phyloP scores from a whole-genome alignment of 1,140 invertebrate genomes.

The Heliconius eleuchia region DNA sequence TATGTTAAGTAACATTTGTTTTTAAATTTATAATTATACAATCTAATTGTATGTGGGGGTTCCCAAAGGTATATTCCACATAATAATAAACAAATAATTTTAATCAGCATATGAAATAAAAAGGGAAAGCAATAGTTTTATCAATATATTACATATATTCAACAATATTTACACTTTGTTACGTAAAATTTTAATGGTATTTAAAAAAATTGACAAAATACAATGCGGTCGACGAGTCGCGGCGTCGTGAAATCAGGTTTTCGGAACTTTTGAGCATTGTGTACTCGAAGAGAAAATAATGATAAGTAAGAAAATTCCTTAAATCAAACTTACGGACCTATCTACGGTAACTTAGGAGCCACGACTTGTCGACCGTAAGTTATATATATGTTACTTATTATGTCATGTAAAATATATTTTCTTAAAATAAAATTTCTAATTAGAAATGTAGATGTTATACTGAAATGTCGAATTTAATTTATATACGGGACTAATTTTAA shows the following conservation, averaged over 20 bases:
- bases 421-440: too few relatives aligned
- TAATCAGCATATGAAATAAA: neutral
- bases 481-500: neutral
- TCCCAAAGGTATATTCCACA: neutral
- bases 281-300: too few relatives aligned
- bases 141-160: neutral
- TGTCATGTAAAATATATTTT: neutral
- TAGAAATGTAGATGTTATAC: too few relatives aligned
- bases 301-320: too few relatives aligned
- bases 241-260: too few relatives aligned
- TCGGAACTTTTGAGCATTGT: too few relatives aligned
- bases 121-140: neutral
- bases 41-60: neutral
- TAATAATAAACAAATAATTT: neutral
- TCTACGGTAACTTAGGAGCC: too few relatives aligned
- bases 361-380: too few relatives aligned
- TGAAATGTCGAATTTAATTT: too few relatives aligned
- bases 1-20: neutral
- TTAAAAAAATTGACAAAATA: neutral
- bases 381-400: neutral
- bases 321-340: too few relatives aligned
- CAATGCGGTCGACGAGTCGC: too few relatives aligned
- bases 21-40: neutral
- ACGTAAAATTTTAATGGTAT: neutral
- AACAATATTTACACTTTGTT: neutral